Base-by-base conservation (phyloP, 2,888 invertebrate genomes). In the Xestia ashworthii region DNA sequence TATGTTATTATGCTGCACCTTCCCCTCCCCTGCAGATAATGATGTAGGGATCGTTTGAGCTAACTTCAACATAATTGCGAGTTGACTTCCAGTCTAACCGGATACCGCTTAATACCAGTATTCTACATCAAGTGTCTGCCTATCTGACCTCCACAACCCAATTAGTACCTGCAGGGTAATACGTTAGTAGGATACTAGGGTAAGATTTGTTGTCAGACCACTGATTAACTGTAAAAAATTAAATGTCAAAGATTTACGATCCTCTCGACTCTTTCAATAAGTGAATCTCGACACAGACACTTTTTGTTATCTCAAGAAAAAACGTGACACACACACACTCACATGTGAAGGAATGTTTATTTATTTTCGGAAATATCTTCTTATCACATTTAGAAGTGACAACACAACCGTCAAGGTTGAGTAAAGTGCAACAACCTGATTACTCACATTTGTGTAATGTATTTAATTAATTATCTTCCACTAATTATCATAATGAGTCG, bases 351-450 rank as follows among this genome's bases (percentile, higher is more conserved):
- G 2, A n/a, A 69, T 55, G 48, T 64, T 73, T 69, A 25, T 64
- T 65, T 79, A 73, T 65, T 66, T 80, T 80, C 32, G 12, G 12
- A 32, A 55, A 55, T 64, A 48, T 53, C 50, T 55, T 46, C 38
- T 32, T 75, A 81, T 75, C 76, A 32, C 38, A 60, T 38, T 9
- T 50, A 66, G 48, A 71, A 71, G 1, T 48, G 48, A 14, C 32
- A 53, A 14, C 14, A 32, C 8, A 60, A 58, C 58, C 38, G 11
- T 19, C 53, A 83, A 82, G 83, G 83, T 83, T 83, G 74, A 14
- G 58, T n/a, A 76, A 69, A 83, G 80, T 76, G 71, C 76, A 83
- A 81, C 50, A 77, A 71, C 76, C 83, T 76, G 68, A 76, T 80
- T 73, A 72, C 75, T 46, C 77, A 76, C n/a, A n/a, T 72, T 70